Percentiles rank a stretch among this genome's conserved stretches.
Conservation (phyloP, 53 echinoderm and acorn worm genomes). For the Zoroaster sp. region DNA sequence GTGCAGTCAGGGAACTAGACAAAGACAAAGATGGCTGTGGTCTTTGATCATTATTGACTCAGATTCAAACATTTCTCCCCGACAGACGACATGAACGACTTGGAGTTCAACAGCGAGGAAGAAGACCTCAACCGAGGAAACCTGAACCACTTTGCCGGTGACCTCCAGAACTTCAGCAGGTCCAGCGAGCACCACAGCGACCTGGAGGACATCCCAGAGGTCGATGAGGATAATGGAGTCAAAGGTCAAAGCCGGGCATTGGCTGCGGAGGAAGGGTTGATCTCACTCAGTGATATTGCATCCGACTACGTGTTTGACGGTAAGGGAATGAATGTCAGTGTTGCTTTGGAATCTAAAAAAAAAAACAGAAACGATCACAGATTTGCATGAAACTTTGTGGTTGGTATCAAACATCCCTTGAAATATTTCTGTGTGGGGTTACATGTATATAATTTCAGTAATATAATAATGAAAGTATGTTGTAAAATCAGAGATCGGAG, state of each 20-base stretch:
- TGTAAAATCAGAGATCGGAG: not conserved
- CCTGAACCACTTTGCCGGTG: constrained; percentile 80
- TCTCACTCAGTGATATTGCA: constrained; percentile 84
- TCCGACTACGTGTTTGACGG: constrained; percentile 80
- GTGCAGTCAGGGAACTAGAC: constrained; percentile 1
- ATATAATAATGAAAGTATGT: no score
- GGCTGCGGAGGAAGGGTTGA: constrained; percentile 62
- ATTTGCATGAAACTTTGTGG: no score
- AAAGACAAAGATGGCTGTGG: not conserved
- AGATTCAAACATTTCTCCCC: not conserved
- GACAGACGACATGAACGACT: constrained; percentile 80
- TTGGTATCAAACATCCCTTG: no score
- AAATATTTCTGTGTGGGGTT: no score
- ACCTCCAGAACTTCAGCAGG: constrained; percentile 66
- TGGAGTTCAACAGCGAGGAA: constrained; percentile 95
- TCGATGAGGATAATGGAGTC: constrained; percentile 91
- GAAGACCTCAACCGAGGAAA: constrained; percentile 68
- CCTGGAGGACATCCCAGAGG: constrained; percentile 96
- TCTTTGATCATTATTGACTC: not conserved
- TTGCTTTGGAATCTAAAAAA: no score
- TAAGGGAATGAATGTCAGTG: not conserved
- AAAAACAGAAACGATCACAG: no score
- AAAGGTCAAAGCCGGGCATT: constrained; percentile 23
- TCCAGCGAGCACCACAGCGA: constrained; percentile 92
- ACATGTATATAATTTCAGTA: no score